phyloP scores from a whole-genome alignment of 2,888 invertebrate species.

The Lasioglossum lativentre region DNA sequence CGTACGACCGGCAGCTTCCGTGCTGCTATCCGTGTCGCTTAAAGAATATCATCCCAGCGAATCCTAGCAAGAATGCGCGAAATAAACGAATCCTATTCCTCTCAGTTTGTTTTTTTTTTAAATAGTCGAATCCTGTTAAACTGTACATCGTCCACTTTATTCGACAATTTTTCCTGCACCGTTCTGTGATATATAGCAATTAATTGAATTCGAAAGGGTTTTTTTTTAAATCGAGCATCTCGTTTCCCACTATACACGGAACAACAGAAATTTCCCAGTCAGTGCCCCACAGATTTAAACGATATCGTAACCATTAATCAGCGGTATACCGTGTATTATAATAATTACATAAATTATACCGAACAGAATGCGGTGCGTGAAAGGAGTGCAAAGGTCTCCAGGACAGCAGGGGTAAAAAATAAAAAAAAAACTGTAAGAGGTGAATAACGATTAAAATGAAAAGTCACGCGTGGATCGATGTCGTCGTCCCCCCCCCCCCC shows the following conservation, averaged over 20 bases:
- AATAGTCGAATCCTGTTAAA: too few species aligned
- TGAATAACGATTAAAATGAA: neutral
- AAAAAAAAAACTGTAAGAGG: neutral
- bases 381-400: neutral
- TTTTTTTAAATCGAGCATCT: neutral
- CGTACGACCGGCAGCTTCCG: neutral
- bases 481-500: too few species aligned
- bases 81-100: too few species aligned
- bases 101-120: too few species aligned
- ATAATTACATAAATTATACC: conserved; percentile 6
- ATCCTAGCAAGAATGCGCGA: neutral
- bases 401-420: neutral
- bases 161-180: too few species aligned
- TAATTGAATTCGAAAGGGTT: neutral
- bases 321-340: neutral
- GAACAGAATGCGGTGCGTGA: neutral
- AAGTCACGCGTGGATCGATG: neutral
- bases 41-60: neutral
- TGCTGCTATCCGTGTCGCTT: neutral
- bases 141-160: too few species aligned
- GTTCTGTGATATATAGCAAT: neutral
- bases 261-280: neutral
- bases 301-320: neutral
- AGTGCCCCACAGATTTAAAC: neutral
- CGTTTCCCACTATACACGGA: neutral